phyloP scores from a whole-genome alignment of 2,888 invertebrate species.

The Miltochrista miniata region DNA sequence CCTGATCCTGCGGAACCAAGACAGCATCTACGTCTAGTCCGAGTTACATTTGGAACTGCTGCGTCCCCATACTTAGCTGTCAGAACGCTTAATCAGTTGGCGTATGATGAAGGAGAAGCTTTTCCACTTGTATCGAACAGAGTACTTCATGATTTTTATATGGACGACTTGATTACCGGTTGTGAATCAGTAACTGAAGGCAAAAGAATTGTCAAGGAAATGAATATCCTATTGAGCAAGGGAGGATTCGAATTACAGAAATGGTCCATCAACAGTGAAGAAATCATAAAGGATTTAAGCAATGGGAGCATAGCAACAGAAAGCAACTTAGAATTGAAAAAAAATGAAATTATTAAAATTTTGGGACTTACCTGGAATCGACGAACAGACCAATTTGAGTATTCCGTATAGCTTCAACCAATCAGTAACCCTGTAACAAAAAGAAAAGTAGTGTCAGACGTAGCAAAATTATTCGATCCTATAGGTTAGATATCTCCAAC shows the following conservation, averaged over 20 bases:
- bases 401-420: too few species aligned
- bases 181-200: constrained; percentile 2
- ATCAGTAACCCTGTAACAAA: constrained; percentile 24
- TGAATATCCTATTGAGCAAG: constrained; percentile 3
- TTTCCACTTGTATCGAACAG: constrained; percentile 3
- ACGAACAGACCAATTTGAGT: too few species aligned
- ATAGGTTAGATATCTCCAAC: constrained; percentile 14
- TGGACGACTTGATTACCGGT: constrained; percentile 11
- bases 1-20: not conserved
- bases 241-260: constrained; percentile 14
- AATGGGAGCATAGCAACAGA: constrained; percentile 23
- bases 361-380: too few species aligned
- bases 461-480: constrained; percentile 23
- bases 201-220: constrained; percentile 2
- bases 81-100: constrained; percentile 5
- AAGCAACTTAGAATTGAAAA: constrained; percentile 23
- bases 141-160: constrained; percentile 6
- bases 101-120: constrained; percentile 3
- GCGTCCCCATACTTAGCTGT: constrained; percentile 11
- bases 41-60: constrained; percentile 13
- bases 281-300: not conserved
- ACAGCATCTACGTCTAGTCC: not conserved
- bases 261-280: constrained; percentile 7
- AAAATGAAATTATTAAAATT: too few species aligned
- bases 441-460: constrained; percentile 29